phyloP scores from a whole-genome alignment of 2,888 invertebrate species.

The Exephanes ischioxanthus region DNA sequence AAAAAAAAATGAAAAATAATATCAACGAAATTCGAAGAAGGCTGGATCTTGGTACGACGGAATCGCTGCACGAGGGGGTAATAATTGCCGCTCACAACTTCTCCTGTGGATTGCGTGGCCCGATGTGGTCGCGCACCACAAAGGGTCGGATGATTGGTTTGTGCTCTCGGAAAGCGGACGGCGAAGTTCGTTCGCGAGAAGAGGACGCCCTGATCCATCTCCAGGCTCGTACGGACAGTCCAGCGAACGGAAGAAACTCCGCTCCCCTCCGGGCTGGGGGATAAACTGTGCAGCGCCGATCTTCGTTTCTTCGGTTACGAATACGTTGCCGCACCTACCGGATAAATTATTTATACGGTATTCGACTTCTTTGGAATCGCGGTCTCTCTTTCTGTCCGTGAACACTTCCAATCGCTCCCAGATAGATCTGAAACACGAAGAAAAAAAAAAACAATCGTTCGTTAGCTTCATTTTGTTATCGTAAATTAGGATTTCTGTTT shows the following conservation, averaged over 20 bases:
- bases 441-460: slow-evolving; percentile 1
- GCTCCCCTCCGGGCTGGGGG: slow-evolving; percentile 16
- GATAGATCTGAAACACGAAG: slow-evolving; percentile 72
- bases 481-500: no score
- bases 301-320: slow-evolving; percentile 33
- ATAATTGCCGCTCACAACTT: slow-evolving; percentile 44
- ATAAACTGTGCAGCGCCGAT: slow-evolving; percentile 18
- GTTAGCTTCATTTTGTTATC: not conserved
- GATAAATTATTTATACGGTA: slow-evolving; percentile 45
- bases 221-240: slow-evolving; percentile 27
- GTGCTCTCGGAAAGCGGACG: slow-evolving; percentile 42
- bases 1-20: slow-evolving; percentile 19
- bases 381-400: slow-evolving; percentile 63
- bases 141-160: slow-evolving; percentile 50
- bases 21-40: slow-evolving; percentile 30
- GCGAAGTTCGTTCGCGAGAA: slow-evolving; percentile 41
- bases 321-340: slow-evolving; percentile 12
- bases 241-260: not conserved
- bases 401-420: slow-evolving; percentile 68
- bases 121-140: slow-evolving; percentile 27
- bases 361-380: slow-evolving; percentile 64
- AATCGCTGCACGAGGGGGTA: slow-evolving; percentile 30
- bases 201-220: slow-evolving; percentile 22
- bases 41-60: slow-evolving; percentile 9
- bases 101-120: slow-evolving; percentile 43